Evolutionary conservation across 2,113 vertebrate species (phyloP).

Genomic region (Thymallus thymallus): DNA sequence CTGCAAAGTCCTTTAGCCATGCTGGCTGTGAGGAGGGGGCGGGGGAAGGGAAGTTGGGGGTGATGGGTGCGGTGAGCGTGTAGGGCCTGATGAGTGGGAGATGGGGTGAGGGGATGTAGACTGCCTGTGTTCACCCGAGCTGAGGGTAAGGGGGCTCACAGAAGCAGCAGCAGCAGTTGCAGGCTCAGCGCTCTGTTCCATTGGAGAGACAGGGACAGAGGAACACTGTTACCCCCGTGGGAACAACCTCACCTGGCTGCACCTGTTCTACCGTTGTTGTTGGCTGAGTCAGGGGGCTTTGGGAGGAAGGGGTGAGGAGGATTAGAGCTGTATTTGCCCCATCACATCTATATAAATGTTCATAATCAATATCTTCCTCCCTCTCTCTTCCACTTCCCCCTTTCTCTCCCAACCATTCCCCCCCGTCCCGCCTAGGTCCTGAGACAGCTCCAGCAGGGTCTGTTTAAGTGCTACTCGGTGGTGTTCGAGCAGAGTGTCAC

Average conservation of each 20-base stretch:
- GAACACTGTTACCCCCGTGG: neutral
- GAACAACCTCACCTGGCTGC: constrained; percentile 15
- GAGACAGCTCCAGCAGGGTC: constrained; percentile 95
- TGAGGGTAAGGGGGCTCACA: no score
- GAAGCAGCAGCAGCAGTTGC: constrained; percentile 57
- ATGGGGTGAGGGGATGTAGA: neutral
- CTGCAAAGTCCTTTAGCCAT: constrained; percentile 50
- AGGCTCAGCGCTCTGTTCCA: constrained; percentile 53
- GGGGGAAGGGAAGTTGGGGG: no score
- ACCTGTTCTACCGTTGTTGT: neutral
- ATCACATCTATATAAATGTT: no score
- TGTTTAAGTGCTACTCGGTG: constrained; percentile 95
- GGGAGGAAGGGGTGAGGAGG: neutral
- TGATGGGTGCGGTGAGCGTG: no score
- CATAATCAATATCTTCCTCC: no score
- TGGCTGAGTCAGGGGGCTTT: neutral
- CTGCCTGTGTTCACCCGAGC: no score
- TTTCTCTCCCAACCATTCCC: no score
- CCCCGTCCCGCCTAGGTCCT: constrained; percentile 79
- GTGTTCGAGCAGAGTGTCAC: constrained; percentile 96
- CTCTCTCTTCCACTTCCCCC: no score
- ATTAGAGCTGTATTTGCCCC: neutral
- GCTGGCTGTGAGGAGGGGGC: constrained; percentile 9
- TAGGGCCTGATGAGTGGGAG: no score
- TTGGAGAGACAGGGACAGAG: constrained; percentile 34